Evolutionary conservation across 2,888 invertebrate species (phyloP).

Genomic region (Embidobia sp.): DNA sequence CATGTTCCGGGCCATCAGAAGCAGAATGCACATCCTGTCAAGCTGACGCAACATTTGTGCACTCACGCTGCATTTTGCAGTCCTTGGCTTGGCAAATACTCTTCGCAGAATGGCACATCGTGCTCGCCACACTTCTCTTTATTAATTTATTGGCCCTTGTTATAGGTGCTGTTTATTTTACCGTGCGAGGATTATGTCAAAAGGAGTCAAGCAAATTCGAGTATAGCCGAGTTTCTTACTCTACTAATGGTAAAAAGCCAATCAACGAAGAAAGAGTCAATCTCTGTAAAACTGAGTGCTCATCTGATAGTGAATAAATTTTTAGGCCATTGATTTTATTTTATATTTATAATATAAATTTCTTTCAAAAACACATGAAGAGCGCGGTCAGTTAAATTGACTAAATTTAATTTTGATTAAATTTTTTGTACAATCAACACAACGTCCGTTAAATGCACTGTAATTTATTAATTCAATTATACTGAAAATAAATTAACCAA

Average conservation of each 20-base stretch:
- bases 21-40: constrained; percentile 87
- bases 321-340: too few species aligned
- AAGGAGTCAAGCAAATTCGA: constrained; percentile 42
- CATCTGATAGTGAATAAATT: constrained; percentile 23
- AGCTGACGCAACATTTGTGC: constrained; percentile 84
- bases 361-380: too few species aligned
- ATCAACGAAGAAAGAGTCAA: constrained; percentile 17
- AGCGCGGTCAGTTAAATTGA: too few species aligned
- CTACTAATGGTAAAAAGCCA: constrained; percentile 61
- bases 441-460: too few species aligned
- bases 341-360: too few species aligned
- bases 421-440: too few species aligned
- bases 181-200: constrained; percentile 52
- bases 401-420: too few species aligned
- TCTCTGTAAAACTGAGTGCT: constrained; percentile 24
- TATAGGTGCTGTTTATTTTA: constrained; percentile 65
- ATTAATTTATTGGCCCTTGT: constrained; percentile 68
- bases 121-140: constrained; percentile 71
- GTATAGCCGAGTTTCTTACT: constrained; percentile 70
- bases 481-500: too few species aligned
- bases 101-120: constrained; percentile 74
- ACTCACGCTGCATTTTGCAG: constrained; percentile 70
- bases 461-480: too few species aligned
- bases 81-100: constrained; percentile 73
- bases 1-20: constrained; percentile 87